Percentiles rank a stretch among this genome's conserved stretches.
These are phyloP conservation scores for Spisula subtruncata DNA, from an alignment of 2,888 invertebrate genomes.

Conservation along the genomic window DNA sequence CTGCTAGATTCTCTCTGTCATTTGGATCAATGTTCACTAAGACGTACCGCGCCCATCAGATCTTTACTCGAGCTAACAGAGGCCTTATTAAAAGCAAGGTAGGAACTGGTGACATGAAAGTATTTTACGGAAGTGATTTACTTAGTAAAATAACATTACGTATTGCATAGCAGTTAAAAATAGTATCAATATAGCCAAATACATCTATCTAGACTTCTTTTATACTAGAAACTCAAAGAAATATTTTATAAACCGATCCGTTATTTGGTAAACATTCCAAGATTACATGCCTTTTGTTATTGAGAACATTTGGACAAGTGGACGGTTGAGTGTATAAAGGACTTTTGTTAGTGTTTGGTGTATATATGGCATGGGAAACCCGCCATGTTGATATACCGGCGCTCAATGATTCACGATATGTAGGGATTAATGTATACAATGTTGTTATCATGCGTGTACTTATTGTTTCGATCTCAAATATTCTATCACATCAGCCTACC, in stretches of 20 bases:
- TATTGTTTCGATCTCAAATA: constrained; percentile 95
- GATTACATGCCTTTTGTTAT: no score
- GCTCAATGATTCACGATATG: constrained; percentile 97
- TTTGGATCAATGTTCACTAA: constrained; percentile 98
- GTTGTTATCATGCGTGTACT: constrained; percentile 96
- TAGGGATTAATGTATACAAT: constrained; percentile 96
- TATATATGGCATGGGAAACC: constrained; percentile 99
- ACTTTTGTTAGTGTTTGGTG: constrained; percentile 94
- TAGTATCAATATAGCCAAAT: no score
- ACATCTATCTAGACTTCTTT: no score
- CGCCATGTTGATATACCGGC: constrained; percentile 94
- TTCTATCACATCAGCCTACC: constrained; percentile 91
- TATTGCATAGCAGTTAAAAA: no score
- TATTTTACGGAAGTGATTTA: no score
- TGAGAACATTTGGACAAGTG: constrained; percentile 95
- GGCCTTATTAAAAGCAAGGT: constrained; percentile 95
- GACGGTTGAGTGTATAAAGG: constrained; percentile 98
- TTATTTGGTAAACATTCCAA: no score
- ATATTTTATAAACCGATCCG: no score
- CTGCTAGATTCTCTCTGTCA: constrained; percentile 96
- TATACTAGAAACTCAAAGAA: no score
- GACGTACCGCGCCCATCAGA: constrained; percentile 96
- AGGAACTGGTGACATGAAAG: constrained; percentile 29
- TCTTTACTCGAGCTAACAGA: constrained; percentile 93
- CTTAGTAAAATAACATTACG: no score